Percentiles rank a stretch among this genome's conserved stretches.
Evolutionary conservation across 2,113 vertebrate species (phyloP).

Genomic region (Triplophysa rosa): DNA sequence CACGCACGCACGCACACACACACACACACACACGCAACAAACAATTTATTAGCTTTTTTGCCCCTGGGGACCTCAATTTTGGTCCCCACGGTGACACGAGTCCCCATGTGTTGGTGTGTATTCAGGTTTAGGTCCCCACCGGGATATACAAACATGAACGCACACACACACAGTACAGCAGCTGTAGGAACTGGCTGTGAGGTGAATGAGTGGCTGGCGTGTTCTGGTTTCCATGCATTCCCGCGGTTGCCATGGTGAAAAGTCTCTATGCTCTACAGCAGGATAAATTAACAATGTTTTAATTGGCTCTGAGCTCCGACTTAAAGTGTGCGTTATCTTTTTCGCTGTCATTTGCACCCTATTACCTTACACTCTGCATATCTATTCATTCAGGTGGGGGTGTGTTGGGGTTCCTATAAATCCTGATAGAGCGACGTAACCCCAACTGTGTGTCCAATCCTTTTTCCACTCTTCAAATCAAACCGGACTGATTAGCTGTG

Average conservation of each 20-base stretch:
- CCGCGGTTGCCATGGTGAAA: conserved; percentile 54
- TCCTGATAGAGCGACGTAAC: not conserved
- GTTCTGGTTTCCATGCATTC: conserved; percentile 39
- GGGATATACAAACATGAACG: too few relatives aligned
- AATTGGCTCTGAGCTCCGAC: conserved; percentile 48
- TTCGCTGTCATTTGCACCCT: conserved; percentile 22
- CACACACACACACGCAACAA: too few relatives aligned
- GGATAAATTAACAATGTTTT: conserved; percentile 56
- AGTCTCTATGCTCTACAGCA: conserved; percentile 49
- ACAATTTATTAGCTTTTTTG: too few relatives aligned
- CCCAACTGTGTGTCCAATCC: conserved; percentile 19
- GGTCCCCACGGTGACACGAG: too few relatives aligned
- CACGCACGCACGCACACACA: too few relatives aligned
- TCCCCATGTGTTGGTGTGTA: too few relatives aligned
- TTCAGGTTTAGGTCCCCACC: too few relatives aligned
- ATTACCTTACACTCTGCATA: conserved; percentile 25
- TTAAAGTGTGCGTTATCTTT: conserved; percentile 39
- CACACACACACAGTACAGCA: not conserved
- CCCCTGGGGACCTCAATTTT: too few relatives aligned
- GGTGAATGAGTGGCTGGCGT: conserved; percentile 30
- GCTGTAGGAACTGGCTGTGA: conserved; percentile 29
- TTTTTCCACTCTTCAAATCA: not conserved
- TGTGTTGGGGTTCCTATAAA: not conserved
- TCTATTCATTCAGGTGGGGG: not conserved
- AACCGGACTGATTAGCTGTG: not conserved